Conservation (phyloP, 2,888 invertebrate species). For the Troglohyphantes excavatus region DNA sequence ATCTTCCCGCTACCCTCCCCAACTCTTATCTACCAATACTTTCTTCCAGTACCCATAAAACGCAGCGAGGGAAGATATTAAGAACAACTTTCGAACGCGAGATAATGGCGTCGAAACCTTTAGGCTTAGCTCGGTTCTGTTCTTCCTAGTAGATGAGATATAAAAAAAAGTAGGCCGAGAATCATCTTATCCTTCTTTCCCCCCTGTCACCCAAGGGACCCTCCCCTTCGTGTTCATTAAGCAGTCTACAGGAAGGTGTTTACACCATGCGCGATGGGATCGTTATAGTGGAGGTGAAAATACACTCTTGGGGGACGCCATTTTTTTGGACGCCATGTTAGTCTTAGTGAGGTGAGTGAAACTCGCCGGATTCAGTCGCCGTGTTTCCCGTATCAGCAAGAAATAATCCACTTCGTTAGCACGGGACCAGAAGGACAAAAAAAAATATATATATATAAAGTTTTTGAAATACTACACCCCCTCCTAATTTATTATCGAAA, state of each 20-base stretch:
- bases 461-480: constrained; percentile 50
- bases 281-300: constrained; percentile 60
- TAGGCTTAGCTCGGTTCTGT: constrained; percentile 56
- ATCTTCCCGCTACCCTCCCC: constrained; percentile 34
- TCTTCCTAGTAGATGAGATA: constrained; percentile 49
- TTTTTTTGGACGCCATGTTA: constrained; percentile 45
- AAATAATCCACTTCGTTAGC: constrained; percentile 69
- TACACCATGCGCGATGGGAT: constrained; percentile 65
- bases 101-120: constrained; percentile 74
- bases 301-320: constrained; percentile 64
- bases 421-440: constrained; percentile 46
- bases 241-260: constrained; percentile 72
- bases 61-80: constrained; percentile 66
- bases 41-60: constrained; percentile 65
- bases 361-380: constrained; percentile 15
- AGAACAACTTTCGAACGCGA: constrained; percentile 70
- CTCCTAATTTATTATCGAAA: constrained; percentile 48
- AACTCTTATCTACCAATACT: constrained; percentile 62
- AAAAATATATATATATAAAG: constrained; percentile 44
- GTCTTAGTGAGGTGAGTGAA: no score
- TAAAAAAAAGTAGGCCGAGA: constrained; percentile 61
- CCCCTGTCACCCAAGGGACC: constrained; percentile 56
- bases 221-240: constrained; percentile 71
- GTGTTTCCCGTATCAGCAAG: constrained; percentile 11
- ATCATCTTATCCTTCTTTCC: constrained; percentile 73